These are phyloP conservation scores for Astyanax mexicanus DNA, from an alignment of 2,797 vertebrate genomes.

Conservation along the genomic window DNA sequence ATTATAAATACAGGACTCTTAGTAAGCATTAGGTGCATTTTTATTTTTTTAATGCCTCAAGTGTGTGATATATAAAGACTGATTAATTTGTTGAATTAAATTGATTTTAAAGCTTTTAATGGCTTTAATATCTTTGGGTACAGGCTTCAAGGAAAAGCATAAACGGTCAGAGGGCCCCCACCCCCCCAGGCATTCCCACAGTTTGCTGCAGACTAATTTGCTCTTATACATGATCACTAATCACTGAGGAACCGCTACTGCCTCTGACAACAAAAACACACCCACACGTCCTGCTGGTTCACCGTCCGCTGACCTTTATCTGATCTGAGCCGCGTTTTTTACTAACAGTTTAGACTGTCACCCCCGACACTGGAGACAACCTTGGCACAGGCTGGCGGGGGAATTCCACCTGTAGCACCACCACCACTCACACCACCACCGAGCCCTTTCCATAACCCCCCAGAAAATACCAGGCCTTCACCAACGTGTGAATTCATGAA, in stretches of 20 bases:
- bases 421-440: conserved; percentile 61
- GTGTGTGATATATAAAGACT: too few relatives aligned
- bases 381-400: conserved; percentile 66
- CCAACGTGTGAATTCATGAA: conserved; percentile 76
- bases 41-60: too few relatives aligned
- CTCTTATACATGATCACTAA: background rate
- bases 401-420: conserved; percentile 73
- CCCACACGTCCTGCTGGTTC: conserved; percentile 37
- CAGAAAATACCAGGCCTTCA: conserved; percentile 50
- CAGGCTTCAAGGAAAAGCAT: too few relatives aligned
- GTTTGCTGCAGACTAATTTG: background rate
- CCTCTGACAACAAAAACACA: conserved; percentile 25
- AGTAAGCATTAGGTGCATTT: too few relatives aligned
- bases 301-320: conserved; percentile 43
- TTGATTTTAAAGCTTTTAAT: too few relatives aligned
- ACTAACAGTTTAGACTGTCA: conserved; percentile 51
- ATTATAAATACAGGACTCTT: too few relatives aligned
- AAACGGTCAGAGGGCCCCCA: too few relatives aligned
- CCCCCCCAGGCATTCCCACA: too few relatives aligned
- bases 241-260: background rate
- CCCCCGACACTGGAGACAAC: conserved; percentile 57
- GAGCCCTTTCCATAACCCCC: conserved; percentile 57
- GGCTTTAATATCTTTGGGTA: too few relatives aligned
- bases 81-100: too few relatives aligned
- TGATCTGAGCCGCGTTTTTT: conserved; percentile 46